Conservation (phyloP, 2,797 vertebrate species). For the Hoplostethus atlanticus region DNA sequence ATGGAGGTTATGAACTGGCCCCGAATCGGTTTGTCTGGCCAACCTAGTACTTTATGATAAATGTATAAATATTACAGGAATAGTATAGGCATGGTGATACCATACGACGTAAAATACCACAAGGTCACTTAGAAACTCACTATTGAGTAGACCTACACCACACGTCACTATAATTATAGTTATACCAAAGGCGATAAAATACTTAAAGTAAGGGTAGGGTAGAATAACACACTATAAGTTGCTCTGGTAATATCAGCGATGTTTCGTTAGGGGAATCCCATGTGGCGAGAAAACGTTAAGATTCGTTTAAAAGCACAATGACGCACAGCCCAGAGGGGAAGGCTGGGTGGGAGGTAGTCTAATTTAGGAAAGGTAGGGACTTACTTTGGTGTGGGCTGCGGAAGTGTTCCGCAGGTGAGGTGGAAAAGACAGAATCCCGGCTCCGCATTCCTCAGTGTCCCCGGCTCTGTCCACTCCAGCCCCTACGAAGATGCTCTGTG, state of each 20-base stretch:
- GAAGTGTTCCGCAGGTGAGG: slow-evolving; percentile 75
- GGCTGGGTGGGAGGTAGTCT: too few relatives aligned
- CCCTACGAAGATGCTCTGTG: slow-evolving; percentile 58
- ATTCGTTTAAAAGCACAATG: background rate
- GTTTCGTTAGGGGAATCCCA: background rate
- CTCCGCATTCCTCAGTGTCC: slow-evolving; percentile 80
- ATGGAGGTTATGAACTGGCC: slow-evolving; percentile 33
- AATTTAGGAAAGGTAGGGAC: slow-evolving; percentile 22
- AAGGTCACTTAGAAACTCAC: slow-evolving; percentile 47
- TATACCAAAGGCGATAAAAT: too few relatives aligned
- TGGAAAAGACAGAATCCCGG: slow-evolving; percentile 63
- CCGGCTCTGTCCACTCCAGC: slow-evolving; percentile 52
- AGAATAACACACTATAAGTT: too few relatives aligned
- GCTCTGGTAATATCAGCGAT: too few relatives aligned
- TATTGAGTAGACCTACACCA: background rate
- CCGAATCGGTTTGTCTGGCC: too few relatives aligned
- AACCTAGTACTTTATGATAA: background rate
- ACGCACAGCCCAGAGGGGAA: background rate
- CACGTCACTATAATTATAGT: background rate
- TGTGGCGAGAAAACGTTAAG: background rate
- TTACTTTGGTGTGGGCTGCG: slow-evolving; percentile 75
- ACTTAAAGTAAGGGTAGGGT: too few relatives aligned
- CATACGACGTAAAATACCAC: slow-evolving; percentile 4
- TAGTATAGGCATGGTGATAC: too few relatives aligned
- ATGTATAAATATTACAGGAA: background rate